Evolutionary conservation across 2,888 invertebrate genomes (phyloP).

Genomic region (Sinhomidia bicolor): DNA sequence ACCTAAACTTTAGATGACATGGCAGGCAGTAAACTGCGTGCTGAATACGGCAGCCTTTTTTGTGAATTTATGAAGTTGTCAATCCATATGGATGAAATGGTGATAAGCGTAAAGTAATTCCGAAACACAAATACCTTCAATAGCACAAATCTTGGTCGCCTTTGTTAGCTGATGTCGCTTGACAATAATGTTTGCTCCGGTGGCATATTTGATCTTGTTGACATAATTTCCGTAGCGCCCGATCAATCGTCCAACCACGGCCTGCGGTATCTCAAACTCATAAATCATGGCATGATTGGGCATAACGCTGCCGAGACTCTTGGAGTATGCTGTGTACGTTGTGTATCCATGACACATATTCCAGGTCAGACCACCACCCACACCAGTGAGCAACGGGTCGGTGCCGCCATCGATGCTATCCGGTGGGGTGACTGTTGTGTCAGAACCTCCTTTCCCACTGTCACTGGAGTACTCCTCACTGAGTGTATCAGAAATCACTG

Average conservation of each 20-base stretch:
- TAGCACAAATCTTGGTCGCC: slow-evolving; percentile 90
- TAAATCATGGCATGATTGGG: slow-evolving; percentile 82
- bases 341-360: slow-evolving; percentile 69
- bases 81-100: not conserved
- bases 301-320: slow-evolving; percentile 74
- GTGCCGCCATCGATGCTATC: slow-evolving; percentile 70
- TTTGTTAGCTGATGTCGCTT: slow-evolving; percentile 88
- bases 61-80: not conserved
- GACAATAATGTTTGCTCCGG: slow-evolving; percentile 90
- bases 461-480: slow-evolving; percentile 84
- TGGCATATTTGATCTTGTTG: slow-evolving; percentile 89
- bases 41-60: no score
- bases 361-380: slow-evolving; percentile 84
- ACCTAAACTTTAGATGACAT: not conserved
- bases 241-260: slow-evolving; percentile 92
- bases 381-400: slow-evolving; percentile 84
- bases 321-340: slow-evolving; percentile 73
- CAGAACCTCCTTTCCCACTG: slow-evolving; percentile 91
- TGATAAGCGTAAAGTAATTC: not conserved
- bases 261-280: slow-evolving; percentile 89
- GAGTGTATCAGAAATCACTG: slow-evolving; percentile 73
- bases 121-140: slow-evolving; percentile 89
- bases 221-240: slow-evolving; percentile 92
- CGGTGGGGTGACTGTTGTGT: slow-evolving; percentile 87
- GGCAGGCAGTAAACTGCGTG: not conserved